Evolutionary conservation across 1,140 invertebrate species (phyloP).

Genomic region (Dryas iulia): DNA sequence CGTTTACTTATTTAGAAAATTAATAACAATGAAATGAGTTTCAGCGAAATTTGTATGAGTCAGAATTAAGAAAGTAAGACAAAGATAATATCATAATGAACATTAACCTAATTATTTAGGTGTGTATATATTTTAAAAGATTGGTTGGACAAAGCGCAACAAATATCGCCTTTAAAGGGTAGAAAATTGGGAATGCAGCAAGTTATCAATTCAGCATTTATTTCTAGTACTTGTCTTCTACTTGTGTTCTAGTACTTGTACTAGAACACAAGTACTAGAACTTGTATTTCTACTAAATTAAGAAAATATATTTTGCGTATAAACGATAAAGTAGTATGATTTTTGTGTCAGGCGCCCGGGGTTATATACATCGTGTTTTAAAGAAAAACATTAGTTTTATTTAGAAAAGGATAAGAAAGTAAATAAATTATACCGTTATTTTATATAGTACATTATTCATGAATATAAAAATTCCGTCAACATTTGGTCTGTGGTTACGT

Average conservation of each 20-base stretch:
- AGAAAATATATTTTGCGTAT: neutral
- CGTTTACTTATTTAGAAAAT: constrained; percentile 14
- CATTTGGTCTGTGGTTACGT: neutral
- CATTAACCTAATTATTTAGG: neutral
- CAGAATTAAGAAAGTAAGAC: neutral
- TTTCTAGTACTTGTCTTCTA: too few species aligned
- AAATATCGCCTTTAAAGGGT: too few species aligned
- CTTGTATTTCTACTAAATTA: too few species aligned
- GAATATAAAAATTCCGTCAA: too few species aligned
- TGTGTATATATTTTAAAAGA: neutral
- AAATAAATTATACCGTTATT: too few species aligned
- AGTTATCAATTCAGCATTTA: too few species aligned
- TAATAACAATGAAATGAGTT: constrained; percentile 8
- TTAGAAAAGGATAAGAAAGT: neutral
- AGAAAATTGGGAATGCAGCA: too few species aligned
- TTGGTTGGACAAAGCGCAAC: neutral
- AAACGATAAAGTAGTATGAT: neutral
- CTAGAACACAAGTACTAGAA: too few species aligned
- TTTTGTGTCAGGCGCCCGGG: neutral
- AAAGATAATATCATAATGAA: neutral
- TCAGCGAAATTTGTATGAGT: neutral
- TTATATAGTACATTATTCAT: too few species aligned
- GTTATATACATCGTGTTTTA: neutral
- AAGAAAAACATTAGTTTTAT: neutral
- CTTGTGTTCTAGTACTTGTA: too few species aligned